Evolutionary conservation across 37 sponge, comb jelly and placozoan species (phyloP).

Genomic region (Chondrilla cf. caribensis): DNA sequence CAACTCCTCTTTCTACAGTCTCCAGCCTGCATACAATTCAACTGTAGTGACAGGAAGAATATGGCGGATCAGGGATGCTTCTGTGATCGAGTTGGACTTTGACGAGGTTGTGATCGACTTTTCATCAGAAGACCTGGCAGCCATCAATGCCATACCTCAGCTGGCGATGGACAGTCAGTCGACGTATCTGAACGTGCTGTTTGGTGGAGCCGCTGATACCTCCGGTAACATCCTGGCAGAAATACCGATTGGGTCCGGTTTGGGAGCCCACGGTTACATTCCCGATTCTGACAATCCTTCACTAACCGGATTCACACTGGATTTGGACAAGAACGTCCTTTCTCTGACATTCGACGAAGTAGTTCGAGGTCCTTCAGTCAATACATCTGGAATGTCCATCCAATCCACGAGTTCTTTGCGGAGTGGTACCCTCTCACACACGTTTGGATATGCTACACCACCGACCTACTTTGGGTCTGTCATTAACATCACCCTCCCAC

Average conservation of each 20-base stretch:
- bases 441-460: conserved; percentile 41
- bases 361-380: conserved; percentile 54
- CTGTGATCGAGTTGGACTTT: neutral
- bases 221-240: conserved; percentile 36
- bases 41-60: conserved; percentile 33
- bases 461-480: conserved; percentile 40
- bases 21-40: conserved; percentile 78
- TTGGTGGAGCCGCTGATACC: conserved; percentile 55
- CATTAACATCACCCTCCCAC: conserved; percentile 43
- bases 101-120: conserved; percentile 40
- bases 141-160: conserved; percentile 70
- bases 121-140: conserved; percentile 50
- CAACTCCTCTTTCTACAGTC: conserved; percentile 32
- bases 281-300: conserved; percentile 49
- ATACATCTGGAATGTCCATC: conserved; percentile 54
- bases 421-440: neutral
- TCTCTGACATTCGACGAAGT: conserved; percentile 88
- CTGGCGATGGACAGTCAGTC: conserved; percentile 41
- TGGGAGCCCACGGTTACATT: conserved; percentile 47
- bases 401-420: conserved; percentile 18
- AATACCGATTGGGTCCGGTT: conserved; percentile 39
- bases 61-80: conserved; percentile 30
- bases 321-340: conserved; percentile 61
- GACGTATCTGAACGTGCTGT: conserved; percentile 50
- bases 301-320: conserved; percentile 43